phyloP scores from a whole-genome alignment of 2,888 invertebrate species.

The Girardia tigrina region DNA sequence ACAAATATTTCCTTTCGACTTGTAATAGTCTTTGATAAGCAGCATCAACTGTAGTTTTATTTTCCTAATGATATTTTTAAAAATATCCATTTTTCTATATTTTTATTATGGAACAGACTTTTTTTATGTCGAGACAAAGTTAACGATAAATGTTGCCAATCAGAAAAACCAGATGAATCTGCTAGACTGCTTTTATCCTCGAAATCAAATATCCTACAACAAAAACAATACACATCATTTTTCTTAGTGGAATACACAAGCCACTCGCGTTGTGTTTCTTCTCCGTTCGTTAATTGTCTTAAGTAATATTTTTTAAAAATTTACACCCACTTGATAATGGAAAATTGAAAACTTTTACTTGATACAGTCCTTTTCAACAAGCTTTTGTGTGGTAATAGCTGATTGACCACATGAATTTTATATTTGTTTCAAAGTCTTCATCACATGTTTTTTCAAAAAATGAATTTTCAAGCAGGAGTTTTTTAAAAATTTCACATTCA shows the following conservation, averaged over 20 bases:
- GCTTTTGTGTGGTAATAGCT: no score
- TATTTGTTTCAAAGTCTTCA: no score
- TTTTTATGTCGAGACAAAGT: not conserved
- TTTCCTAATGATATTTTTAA: no score
- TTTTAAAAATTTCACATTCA: no score
- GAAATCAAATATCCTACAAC: not conserved
- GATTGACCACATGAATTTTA: no score
- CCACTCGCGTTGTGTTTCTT: not conserved
- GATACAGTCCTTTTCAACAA: not conserved
- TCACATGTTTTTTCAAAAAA: no score
- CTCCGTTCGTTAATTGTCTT: not conserved
- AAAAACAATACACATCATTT: not conserved
- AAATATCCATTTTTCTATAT: conserved; percentile 19
- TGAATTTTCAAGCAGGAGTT: no score
- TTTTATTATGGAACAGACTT: conserved; percentile 11
- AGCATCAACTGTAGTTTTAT: no score
- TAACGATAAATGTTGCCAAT: not conserved
- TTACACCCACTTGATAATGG: not conserved
- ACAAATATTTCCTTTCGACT: no score
- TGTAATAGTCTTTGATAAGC: no score
- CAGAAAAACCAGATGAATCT: not conserved
- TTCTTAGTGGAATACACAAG: not conserved
- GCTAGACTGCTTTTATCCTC: not conserved
- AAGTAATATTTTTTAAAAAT: not conserved
- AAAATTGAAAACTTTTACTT: not conserved